A percentile compares a stretch with the other conserved stretches of the same genome.
These are phyloP conservation scores for Halocaridina rubra DNA, from an alignment of 2,888 invertebrate species.

Conservation along the genomic window DNA sequence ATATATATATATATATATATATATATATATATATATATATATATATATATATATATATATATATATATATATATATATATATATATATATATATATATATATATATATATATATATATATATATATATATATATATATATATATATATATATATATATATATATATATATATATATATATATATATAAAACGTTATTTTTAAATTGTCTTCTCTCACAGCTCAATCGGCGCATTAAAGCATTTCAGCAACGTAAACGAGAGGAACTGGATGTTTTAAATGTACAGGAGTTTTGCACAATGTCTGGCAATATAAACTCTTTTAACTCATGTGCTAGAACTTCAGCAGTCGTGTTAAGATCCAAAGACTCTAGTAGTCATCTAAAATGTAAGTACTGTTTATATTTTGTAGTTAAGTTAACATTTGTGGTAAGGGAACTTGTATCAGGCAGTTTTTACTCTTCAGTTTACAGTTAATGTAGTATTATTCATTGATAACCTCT, in stretches of 20 bases:
- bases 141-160: no score
- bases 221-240: conserved; percentile 43
- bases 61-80: no score
- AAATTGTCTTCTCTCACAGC: conserved; percentile 26
- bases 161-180: no score
- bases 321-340: conserved; percentile 43
- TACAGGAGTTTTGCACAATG: conserved; percentile 51
- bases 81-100: no score
- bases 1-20: not conserved
- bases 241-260: conserved; percentile 48
- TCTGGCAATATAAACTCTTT: not conserved
- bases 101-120: no score
- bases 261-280: conserved; percentile 50
- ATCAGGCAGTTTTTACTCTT: no score
- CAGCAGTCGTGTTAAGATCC: conserved; percentile 48
- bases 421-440: no score
- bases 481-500: no score
- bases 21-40: not conserved
- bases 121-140: no score
- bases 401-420: no score
- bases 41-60: not conserved
- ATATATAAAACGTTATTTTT: no score
- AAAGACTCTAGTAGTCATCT: conserved; percentile 56
- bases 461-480: no score
- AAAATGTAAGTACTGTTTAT: conserved; percentile 55